Base-by-base conservation (phyloP, 2,113 vertebrate species). In the Zosterops lateralis region DNA sequence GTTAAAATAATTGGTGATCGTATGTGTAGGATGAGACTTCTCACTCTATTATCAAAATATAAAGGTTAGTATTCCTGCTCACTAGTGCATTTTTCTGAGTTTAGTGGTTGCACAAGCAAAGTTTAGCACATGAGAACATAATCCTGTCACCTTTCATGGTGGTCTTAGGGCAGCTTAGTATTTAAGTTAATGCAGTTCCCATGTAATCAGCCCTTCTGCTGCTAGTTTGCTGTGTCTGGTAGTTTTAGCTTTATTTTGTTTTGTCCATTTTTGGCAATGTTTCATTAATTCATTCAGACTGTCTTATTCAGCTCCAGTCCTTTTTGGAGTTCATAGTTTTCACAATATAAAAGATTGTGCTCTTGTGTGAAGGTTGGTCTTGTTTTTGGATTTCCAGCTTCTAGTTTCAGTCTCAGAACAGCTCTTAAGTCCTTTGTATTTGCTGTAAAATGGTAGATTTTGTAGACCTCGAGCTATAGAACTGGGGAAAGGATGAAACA, bases 371-470 rank as follows among this genome's bases (percentile, higher is more conserved):
- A 42, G 17, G 21, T 71, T 91, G 45, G 25, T 80, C 75, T 58
- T 85, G 31, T 64, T 89, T 79, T 79, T 6, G 3, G 42, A 84
- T 92, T 92, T 79, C 31, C 25, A 88, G 38, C 47, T 83, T 60
- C 54, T 60, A 14, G 1, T 90, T 90, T 71, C 40, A 88, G 68
- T 64, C 84, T 95, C 91, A 74, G 65, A 80, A 60, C 65, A 85
- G n/a, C 87, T 95, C 64, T 93, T 85, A 92, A 85, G 60, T 73
- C 60, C n/a, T 93, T 92, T 61, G 45, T 89, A 58, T 65, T 85
- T 66, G 57, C 45, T 91, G 40, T 91, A 91, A 89, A 90, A 80
- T 64, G 45, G 54, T 76, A 85, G 60, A 65, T 88, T 87, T 90
- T 92, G 82, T 88, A 82, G 67, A 79, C 87, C 87, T 67, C 25